Evolutionary conservation across 2,888 invertebrate species (phyloP), one percentile per base, ranked within the genome.

Genomic region (Caenorhabditis doughertyi): DNA sequence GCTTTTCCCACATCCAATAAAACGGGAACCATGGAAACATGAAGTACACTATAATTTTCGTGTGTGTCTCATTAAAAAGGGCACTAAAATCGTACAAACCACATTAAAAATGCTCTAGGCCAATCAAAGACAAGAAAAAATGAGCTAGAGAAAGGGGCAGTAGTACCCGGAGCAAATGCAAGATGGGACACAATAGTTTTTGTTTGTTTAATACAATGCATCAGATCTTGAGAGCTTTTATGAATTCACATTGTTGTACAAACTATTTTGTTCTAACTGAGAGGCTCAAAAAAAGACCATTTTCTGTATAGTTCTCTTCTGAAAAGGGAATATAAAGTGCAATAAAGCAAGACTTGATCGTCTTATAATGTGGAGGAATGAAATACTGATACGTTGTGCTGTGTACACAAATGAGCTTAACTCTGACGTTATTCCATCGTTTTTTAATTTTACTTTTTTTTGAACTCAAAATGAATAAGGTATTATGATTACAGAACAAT

Each of bases 181-280:
- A 39, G 58, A 42, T 58, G 62, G 65, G 65, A 65, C 65, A 65
- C 65, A 65, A 65, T 65, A 51, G 65, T 65, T 65, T 65, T 65
- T 65, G 65, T 65, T 65, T 65, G 65, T 65, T 65, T 51, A 65
- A 65, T 65, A 51, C 65, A 65, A 65, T 51, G 65, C 65, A 62
- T 11, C 42, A 71, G 18, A 73, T 73, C 74, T 74, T 74, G 74
- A 74, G 74, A 74, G 74, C 74, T 65, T 65, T 74, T 74, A 53
- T 65, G 32, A 51, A 51, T 64, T 73, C 25, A 58, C 47, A 47
- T 56, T 51, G 7, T n/a, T 35, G 44, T 21, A 9, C 51, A 21
- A 62, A 5, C 5, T 16, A 35, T 7, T 5, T 35, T 35, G 5
- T 35, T 9, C 35, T 35, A 42, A 44, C 21, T 25, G 47, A 62